Evolutionary conservation across 37 sponge, comb jelly and placozoan genomes (phyloP), one percentile per base, ranked within the genome.

Genomic region (Axinella damicornis): DNA sequence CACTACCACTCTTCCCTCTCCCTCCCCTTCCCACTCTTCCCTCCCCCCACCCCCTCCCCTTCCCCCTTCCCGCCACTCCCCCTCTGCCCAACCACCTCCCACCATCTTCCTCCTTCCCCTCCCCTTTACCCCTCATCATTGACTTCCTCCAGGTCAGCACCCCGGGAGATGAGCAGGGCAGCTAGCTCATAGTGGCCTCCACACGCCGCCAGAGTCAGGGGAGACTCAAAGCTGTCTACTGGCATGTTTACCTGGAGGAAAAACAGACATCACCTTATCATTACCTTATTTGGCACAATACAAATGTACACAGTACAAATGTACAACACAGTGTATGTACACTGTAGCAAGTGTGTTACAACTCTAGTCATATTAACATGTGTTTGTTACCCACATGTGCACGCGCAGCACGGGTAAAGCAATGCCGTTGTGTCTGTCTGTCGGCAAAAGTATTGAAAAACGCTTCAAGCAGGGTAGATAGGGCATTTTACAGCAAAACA

Each of bases 201-300:
- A 83, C 91, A 94, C 0, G 94, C 91, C 14, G 94, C 91, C 78
- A 94, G 74, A 15, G 94, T 94, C 59, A 94, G 69, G 19, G 94
- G 94, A 12, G 94, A 90, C 85, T 94, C 94, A 86, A 94, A 94
- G 79, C 94, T 90, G 69, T 94, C 94, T 16, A 80, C 88, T 40
- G 94, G 94, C 94, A 94, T 94, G 84, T 94, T 94, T 0, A 94
- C 91, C 91, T 84, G 32, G n/a, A 25, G 0, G 39, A 57, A 14
- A 28, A 79, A 46, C 4, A 46, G 46, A 46, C 46, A 46, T n/a
- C n/a, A n/a, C n/a, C n/a, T n/a, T n/a, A n/a, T n/a, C n/a, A n/a
- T n/a, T n/a, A n/a, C n/a, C n/a, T n/a, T n/a, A n/a, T n/a, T n/a
- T n/a, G n/a, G n/a, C n/a, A n/a, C n/a, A n/a, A n/a, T n/a, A n/a